Conservation (phyloP, 2,888 invertebrate species). For the Drosophila nr. fundita region DNA sequence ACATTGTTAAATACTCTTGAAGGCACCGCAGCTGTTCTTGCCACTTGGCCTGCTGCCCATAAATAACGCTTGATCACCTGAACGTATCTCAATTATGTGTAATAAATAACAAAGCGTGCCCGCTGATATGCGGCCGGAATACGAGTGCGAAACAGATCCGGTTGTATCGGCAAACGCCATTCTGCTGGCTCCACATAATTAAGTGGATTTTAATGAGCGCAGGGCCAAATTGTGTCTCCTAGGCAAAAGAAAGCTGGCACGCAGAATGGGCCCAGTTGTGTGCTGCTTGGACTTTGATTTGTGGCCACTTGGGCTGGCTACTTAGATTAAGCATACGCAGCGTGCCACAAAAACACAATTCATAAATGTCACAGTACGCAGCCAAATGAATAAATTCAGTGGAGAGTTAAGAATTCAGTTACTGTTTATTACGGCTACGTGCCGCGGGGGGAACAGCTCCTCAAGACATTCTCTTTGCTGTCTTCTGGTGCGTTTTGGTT, state of each 20-base stretch:
- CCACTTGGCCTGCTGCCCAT: constrained; percentile 26
- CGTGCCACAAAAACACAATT: constrained; percentile 44
- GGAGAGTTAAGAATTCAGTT: constrained; percentile 23
- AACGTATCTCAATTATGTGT: constrained; percentile 68
- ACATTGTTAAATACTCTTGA: constrained; percentile 11
- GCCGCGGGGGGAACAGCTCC: constrained; percentile 18
- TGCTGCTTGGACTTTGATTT: constrained; percentile 59
- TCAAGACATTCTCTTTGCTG: constrained; percentile 50
- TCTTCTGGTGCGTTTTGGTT: constrained; percentile 57
- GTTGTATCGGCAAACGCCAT: constrained; percentile 8
- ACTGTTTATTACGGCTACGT: constrained; percentile 71
- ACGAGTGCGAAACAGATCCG: constrained; percentile 18
- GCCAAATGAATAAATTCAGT: constrained; percentile 40
- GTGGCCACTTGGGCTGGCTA: constrained; percentile 49
- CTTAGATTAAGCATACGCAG: constrained; percentile 62
- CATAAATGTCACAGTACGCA: constrained; percentile 66
- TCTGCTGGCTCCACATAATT: constrained; percentile 56
- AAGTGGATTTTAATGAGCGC: constrained; percentile 78
- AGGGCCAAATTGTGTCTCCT: constrained; percentile 8
- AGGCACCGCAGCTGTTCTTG: constrained; percentile 22
- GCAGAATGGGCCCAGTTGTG: constrained; percentile 20
- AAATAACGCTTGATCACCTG: constrained; percentile 48
- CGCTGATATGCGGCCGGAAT: constrained; percentile 39
- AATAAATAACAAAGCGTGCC: constrained; percentile 69
- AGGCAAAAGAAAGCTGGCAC: neutral